Evolutionary conservation across 2,113 vertebrate genomes (phyloP), one percentile per base, ranked within the genome.

Genomic region (Hepsetus odoe): DNA sequence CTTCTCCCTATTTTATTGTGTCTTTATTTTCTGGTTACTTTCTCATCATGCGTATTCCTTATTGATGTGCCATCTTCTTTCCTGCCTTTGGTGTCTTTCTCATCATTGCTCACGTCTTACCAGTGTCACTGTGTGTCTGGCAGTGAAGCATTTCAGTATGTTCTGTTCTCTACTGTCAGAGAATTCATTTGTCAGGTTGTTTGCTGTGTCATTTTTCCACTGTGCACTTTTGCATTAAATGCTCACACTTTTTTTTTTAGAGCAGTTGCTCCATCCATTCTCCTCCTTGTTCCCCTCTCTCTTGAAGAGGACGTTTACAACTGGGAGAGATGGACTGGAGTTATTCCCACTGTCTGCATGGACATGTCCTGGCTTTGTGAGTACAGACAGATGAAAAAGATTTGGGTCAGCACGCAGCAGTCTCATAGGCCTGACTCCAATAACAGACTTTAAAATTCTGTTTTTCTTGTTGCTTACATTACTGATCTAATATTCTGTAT

Each of bases 181-280:
- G 9, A 61, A 30, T 12, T 61, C 58, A 2, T n/a, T 61, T 18
- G 13, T 61, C 58, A 16, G 58, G 13, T 16, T 28, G 2, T 18
- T 5, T 18, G 20, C 28, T 32, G 28, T 61, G 28, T 61, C 28
- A 18, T 61, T 61, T 18, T 30, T 61, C 28, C 58, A 62, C 24
- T 38, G 79, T 80, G 78, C 70, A 79, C 72, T 86, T 82, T 76
- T 74, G 81, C 74, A 11, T 44, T n/a, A n/a, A n/a, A n/a, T n/a
- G n/a, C n/a, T 56, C 24, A 42, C 35, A 38, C 35, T 20, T 74
- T 76, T 81, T 69, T 70, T 11, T 18, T 42, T 10, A 10, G n/a
- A 9, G 22, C 9, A 1, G 32, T 16, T 67, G 69, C 73, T 66
- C 61, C 33, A 55, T 70, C 59, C 0, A 30, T 42, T 35, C 74